Conservation (phyloP, 2,888 invertebrate genomes). For the Diloba caeruleocephala region DNA sequence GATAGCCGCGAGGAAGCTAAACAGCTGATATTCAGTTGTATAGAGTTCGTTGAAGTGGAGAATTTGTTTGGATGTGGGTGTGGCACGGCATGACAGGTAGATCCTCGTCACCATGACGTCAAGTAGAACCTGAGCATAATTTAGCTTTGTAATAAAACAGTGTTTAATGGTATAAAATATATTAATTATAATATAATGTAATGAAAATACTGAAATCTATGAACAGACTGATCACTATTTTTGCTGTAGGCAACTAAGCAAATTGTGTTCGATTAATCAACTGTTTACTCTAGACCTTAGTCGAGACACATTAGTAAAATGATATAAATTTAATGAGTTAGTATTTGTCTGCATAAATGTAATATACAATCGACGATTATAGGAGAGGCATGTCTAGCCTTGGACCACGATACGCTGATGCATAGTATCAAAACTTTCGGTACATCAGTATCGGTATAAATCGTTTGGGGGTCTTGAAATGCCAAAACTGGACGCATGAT, state of each 20-base stretch:
- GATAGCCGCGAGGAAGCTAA: conserved; percentile 41
- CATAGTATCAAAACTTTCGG: too few species aligned
- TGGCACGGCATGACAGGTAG: conserved; percentile 70
- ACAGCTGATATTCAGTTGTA: conserved; percentile 53
- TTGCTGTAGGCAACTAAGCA: too few species aligned
- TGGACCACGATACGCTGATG: too few species aligned
- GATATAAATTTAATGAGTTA: conserved; percentile 2
- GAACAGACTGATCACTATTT: too few species aligned
- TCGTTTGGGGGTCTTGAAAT: too few species aligned
- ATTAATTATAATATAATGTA: too few species aligned
- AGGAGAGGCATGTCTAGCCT: too few species aligned
- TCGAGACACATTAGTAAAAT: conserved; percentile 5
- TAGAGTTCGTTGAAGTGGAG: conserved; percentile 43
- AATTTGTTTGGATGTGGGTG: conserved; percentile 63
- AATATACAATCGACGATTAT: conserved; percentile 18
- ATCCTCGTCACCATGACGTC: conserved; percentile 54
- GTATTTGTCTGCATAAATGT: not conserved
- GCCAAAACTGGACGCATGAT: too few species aligned
- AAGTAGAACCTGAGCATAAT: conserved; percentile 25
- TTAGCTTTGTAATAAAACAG: too few species aligned
- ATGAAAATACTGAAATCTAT: too few species aligned
- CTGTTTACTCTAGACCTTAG: conserved; percentile 12
- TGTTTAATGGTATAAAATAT: too few species aligned
- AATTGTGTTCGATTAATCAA: not conserved
- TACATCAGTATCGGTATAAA: too few species aligned